These are phyloP conservation scores for Sorex araneus DNA, from an alignment of 2,113 vertebrate species.

Conservation along the genomic window DNA sequence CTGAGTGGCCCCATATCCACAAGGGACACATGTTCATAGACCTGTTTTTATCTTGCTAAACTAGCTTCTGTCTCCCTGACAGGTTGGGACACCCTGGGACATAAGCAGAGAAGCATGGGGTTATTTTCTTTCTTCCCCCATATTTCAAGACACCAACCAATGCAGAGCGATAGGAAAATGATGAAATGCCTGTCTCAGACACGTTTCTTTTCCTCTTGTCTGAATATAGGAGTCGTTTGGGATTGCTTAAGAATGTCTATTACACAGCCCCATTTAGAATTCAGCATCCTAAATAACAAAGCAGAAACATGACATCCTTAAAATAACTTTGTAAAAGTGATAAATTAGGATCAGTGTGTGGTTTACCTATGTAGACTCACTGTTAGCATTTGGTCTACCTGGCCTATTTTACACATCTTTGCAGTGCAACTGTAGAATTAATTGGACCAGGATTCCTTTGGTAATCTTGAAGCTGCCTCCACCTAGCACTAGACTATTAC, in stretches of 20 bases:
- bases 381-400: conserved; percentile 5
- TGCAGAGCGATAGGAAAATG: conserved; percentile 33
- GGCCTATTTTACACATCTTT: too few relatives aligned
- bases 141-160: background rate
- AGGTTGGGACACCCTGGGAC: background rate
- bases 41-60: background rate
- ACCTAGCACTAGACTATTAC: background rate
- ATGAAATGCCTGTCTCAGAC: background rate
- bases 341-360: background rate
- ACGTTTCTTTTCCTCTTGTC: conserved; percentile 64
- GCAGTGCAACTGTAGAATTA: background rate
- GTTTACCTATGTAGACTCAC: background rate
- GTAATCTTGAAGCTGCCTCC: conserved; percentile 9
- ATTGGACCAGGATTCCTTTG: background rate
- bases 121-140: background rate
- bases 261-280: background rate
- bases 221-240: conserved; percentile 42
- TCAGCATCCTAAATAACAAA: conserved; percentile 7
- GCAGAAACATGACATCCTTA: conserved; percentile 1
- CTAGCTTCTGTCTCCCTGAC: background rate
- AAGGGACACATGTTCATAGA: background rate
- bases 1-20: background rate
- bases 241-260: background rate
- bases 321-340: background rate
- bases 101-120: background rate